A percentile compares a stretch with the other conserved stretches of the same genome.
Evolutionary conservation across 2,113 vertebrate species (phyloP).

Genomic region (Platysternon megacephalum): DNA sequence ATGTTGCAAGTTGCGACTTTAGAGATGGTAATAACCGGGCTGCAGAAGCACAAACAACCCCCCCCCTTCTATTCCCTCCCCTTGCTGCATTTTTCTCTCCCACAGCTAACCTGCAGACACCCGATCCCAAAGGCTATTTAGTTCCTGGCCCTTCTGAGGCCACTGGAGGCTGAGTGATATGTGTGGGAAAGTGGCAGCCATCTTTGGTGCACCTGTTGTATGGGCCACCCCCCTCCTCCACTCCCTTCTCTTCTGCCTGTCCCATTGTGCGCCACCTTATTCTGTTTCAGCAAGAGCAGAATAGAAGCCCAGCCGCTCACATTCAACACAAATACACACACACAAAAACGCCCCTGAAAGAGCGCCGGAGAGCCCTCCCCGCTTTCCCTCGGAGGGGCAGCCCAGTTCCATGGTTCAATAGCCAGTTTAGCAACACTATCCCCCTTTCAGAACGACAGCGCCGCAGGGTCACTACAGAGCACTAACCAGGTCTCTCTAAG

Average conservation of each 20-base stretch:
- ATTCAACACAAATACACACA: background rate
- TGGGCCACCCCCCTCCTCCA: slow-evolving; percentile 60
- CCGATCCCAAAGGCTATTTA: slow-evolving; percentile 82
- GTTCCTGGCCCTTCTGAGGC: slow-evolving; percentile 77
- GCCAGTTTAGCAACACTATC: slow-evolving; percentile 17
- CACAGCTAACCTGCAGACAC: slow-evolving; percentile 88
- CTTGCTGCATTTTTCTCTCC: slow-evolving; percentile 75
- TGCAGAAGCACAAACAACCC: background rate
- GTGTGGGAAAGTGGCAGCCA: slow-evolving; percentile 85
- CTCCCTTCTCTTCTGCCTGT: slow-evolving; percentile 59
- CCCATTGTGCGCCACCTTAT: slow-evolving; percentile 77
- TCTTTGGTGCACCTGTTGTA: slow-evolving; percentile 81
- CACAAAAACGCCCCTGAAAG: background rate
- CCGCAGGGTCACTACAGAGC: background rate
- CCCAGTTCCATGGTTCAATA: slow-evolving; percentile 8
- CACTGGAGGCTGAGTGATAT: slow-evolving; percentile 81
- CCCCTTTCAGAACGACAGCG: background rate
- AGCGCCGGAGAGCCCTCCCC: background rate
- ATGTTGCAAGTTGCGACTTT: slow-evolving; percentile 83
- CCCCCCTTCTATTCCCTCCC: background rate
- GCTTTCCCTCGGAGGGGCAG: background rate
- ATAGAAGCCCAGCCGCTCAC: slow-evolving; percentile 30
- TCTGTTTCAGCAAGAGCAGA: slow-evolving; percentile 74
- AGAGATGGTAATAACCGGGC: slow-evolving; percentile 56
- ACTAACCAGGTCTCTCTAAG: slow-evolving; percentile 1